A percentile compares a stretch with the other conserved stretches of the same genome.
These are phyloP conservation scores for Pachydiplax longipennis DNA, from an alignment of 2,888 invertebrate genomes.

Conservation along the genomic window DNA sequence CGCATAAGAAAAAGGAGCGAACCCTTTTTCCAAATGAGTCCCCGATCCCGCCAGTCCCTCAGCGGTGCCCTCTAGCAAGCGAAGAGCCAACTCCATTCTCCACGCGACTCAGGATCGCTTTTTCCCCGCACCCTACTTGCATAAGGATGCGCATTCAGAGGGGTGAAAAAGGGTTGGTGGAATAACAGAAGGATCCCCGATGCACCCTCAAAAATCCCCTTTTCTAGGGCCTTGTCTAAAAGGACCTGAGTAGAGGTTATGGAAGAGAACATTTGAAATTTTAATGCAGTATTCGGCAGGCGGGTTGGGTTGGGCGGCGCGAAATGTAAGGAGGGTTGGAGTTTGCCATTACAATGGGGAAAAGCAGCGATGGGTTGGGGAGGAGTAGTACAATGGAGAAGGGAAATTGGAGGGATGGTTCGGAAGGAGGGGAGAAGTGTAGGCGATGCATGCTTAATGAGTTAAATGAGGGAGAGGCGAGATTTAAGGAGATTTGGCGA, in stretches of 20 bases:
- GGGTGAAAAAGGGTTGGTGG: not conserved
- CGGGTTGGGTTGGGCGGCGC: not conserved
- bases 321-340: not conserved
- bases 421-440: not conserved
- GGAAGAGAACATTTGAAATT: not conserved
- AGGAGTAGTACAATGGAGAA: not conserved
- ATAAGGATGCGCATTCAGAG: not conserved
- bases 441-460: not conserved
- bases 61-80: not conserved
- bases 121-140: not conserved
- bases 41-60: not conserved
- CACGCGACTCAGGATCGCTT: not conserved
- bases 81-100: not conserved
- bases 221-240: not conserved
- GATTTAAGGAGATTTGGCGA: not conserved
- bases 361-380: not conserved
- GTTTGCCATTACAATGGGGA: not conserved
- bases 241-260: not conserved
- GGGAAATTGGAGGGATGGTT: not conserved
- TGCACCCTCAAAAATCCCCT: not conserved
- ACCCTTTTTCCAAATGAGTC: not conserved
- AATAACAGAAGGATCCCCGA: not conserved
- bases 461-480: not conserved
- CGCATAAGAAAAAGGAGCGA: not conserved
- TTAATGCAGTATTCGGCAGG: not conserved